Percentiles rank a stretch among this genome's conserved stretches.
Evolutionary conservation across 2,113 vertebrate species (phyloP).

Genomic region (Seriola dumerili): DNA sequence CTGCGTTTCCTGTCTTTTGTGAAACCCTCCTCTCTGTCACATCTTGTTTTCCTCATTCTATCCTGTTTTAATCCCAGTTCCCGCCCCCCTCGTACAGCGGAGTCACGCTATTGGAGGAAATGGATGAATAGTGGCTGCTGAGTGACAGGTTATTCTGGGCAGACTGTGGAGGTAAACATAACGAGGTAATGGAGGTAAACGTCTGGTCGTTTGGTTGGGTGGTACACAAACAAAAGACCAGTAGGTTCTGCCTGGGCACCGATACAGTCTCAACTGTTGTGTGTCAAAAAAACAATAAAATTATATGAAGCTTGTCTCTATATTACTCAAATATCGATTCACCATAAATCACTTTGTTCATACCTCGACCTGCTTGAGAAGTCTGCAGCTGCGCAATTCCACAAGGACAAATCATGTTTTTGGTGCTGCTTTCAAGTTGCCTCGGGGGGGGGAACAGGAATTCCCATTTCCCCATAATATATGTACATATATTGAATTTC

Average conservation of each 20-base stretch:
- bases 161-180: constrained; percentile 71
- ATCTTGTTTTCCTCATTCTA: constrained; percentile 83
- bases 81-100: constrained; percentile 49
- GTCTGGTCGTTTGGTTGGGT: constrained; percentile 56
- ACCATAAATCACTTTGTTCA: no score
- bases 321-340: background rate
- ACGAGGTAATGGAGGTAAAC: constrained; percentile 79
- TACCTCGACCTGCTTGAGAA: background rate
- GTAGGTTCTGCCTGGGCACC: constrained; percentile 20
- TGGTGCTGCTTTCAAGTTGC: no score
- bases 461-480: no score
- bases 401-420: no score
- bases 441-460: no score
- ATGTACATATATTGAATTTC: no score
- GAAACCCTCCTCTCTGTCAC: constrained; percentile 76
- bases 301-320: background rate
- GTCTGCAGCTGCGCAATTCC: background rate
- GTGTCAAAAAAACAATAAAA: background rate
- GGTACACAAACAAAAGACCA: constrained; percentile 69
- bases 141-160: constrained; percentile 83
- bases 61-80: constrained; percentile 77
- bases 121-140: constrained; percentile 72
- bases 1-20: constrained; percentile 80
- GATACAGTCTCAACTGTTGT: background rate
- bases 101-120: constrained; percentile 85